Evolutionary conservation across 2,888 invertebrate genomes (phyloP).

Genomic region (Ectropis crepuscularia): DNA sequence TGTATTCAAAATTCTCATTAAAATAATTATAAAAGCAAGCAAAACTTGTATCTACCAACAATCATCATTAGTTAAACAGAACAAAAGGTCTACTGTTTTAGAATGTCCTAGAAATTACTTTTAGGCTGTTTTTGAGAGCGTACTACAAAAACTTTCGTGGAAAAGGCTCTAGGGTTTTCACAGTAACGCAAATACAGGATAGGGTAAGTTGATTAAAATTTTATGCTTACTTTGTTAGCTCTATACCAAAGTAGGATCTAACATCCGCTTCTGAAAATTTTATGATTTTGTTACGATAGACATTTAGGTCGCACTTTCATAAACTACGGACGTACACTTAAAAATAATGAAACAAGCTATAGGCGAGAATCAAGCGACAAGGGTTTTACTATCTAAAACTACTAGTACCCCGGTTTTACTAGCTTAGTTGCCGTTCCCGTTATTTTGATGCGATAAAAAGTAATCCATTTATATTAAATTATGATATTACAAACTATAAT

Average conservation of each 20-base stretch:
- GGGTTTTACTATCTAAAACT: not conserved
- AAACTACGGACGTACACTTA: not conserved
- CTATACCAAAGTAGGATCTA: conserved; percentile 7
- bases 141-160: conserved; percentile 6
- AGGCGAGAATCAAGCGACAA: not conserved
- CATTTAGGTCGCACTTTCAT: conserved; percentile 12
- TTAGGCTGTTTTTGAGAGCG: not conserved
- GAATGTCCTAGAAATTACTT: not conserved
- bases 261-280: conserved; percentile 23
- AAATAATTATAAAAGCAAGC: too few species aligned
- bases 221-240: conserved; percentile 26
- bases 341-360: not conserved
- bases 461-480: too few species aligned
- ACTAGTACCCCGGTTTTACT: too few species aligned
- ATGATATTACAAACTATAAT: too few species aligned
- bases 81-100: not conserved
- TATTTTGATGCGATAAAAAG: too few species aligned
- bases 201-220: conserved; percentile 29
- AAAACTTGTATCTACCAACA: too few species aligned
- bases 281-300: conserved; percentile 24
- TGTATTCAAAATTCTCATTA: too few species aligned
- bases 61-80: too few species aligned
- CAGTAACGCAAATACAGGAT: conserved; percentile 9
- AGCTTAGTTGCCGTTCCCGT: too few species aligned
- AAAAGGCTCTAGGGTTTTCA: conserved; percentile 5